Base-by-base conservation (phyloP, 1,140 invertebrate genomes). In the Bombus huntii region DNA sequence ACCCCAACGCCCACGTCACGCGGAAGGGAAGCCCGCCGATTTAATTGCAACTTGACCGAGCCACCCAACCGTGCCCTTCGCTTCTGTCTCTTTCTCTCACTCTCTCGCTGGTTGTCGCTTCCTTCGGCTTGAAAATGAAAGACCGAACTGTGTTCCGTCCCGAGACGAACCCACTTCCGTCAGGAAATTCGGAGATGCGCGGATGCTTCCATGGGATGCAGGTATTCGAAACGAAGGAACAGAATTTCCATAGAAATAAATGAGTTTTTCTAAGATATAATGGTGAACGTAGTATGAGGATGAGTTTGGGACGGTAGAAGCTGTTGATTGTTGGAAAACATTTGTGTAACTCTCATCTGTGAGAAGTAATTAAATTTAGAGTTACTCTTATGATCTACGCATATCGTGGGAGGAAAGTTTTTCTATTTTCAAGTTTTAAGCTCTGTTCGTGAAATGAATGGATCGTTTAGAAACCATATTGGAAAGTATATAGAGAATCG, bases 11-110 rank as follows among this genome's bases (percentile, higher is more conserved):
- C 18, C 37, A 34, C 44, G 34, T 13, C 62, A 22, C 42, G 44
- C 65, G 66, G 74, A 66, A 81, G 72, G 34, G 81, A 65, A 57
- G 34, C 78, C 57, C 83, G 79, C 71, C 88, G 87, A 92, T 92
- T 92, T 92, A 92, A 92, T 92, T 92, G 89, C 88, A 85, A 88
- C 89, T 90, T 87, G 90, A 89, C 88, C 88, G 88, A 86, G 83
- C 57, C 87, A 81, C 37, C 71, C 76, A 39, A 66, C 86, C 59
- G 62, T 85, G 74, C 47, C 37, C 70, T 44, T 34, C 59, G 70
- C 42, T 62, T 71, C 18, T 72, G 65, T 62, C 59, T n/a, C n/a
- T 47, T 12, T 37, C 12, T 37, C 22, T 25, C n/a, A 34, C 12
- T 31, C 42, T 13, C 18, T 62, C 59, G 28, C 10, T n/a, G 59